Conservation (phyloP, 2,888 invertebrate species). For the Ischnus inquisitorius region DNA sequence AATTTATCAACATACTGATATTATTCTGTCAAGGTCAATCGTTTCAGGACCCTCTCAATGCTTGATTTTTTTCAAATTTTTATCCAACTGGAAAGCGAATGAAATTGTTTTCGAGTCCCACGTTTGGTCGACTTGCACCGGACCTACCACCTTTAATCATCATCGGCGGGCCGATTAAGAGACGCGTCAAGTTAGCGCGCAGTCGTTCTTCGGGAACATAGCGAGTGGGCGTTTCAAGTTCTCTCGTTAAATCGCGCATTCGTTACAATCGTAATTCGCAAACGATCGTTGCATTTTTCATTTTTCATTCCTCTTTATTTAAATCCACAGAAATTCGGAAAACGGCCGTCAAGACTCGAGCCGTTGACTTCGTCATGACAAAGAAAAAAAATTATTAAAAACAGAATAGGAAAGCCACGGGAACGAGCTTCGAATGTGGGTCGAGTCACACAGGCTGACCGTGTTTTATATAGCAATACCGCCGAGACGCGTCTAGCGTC, state of each 20-base stretch:
- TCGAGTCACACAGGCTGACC: conserved; percentile 21
- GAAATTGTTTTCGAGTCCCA: too few species aligned
- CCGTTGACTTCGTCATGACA: conserved; percentile 48
- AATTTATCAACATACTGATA: too few species aligned
- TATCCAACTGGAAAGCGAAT: too few species aligned
- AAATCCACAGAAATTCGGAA: conserved; percentile 54
- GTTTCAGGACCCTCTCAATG: too few species aligned
- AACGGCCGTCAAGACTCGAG: conserved; percentile 46
- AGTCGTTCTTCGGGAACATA: conserved; percentile 10
- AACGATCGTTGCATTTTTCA: conserved; percentile 45
- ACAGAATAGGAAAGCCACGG: not conserved
- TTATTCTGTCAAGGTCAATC: too few species aligned
- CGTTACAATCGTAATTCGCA: conserved; percentile 24
- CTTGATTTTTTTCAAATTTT: too few species aligned
- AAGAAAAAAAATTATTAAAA: not conserved
- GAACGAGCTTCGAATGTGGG: conserved; percentile 41
- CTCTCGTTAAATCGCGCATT: not conserved
- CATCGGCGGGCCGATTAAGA: conserved; percentile 3
- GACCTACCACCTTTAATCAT: too few species aligned
- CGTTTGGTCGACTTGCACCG: too few species aligned
- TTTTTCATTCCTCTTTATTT: conserved; percentile 21
- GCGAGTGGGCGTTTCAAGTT: conserved; percentile 25
- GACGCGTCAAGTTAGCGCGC: conserved; percentile 24
- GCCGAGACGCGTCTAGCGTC: conserved; percentile 5
- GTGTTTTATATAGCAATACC: conserved; percentile 13